Base-by-base conservation (phyloP, 2,888 invertebrate species). In the Lepidocyrtoides sp. region DNA sequence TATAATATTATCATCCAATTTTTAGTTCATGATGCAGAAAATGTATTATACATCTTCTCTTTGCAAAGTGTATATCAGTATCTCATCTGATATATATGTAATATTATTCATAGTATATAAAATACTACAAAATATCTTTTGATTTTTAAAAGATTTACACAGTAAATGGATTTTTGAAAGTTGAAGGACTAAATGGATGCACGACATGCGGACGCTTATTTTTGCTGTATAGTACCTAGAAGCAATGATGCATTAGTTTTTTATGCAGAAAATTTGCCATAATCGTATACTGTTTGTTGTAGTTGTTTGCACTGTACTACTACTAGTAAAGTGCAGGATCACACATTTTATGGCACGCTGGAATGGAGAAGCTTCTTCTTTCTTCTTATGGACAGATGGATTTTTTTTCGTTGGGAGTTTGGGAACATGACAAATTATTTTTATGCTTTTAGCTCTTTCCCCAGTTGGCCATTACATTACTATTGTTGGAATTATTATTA, bases 171-270 rank as follows among this genome's bases (percentile, higher is more conserved):
- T 41, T 72, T 72, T 72, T 72, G 44, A 72, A 72, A 72, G 72
- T 72, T 72, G 44, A 66, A 66, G 32, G 66, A 66, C 29, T 66
- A 72, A 66, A 32, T 66, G 66, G 66, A 69, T 69, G 69, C 36
- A 69, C 41, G 36, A 69, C n/a, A 69, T 10, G 36, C 29, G 41
- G 14, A 26, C 8, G 12, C 12, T 26, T 60, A 60, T n/a, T n/a
- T n/a, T n/a, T n/a, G n/a, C n/a, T n/a, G 10, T 48, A 60, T 10
- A 26, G 12, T 60, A 26, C 60, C 60, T 60, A 60, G 4, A 0
- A 26, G 60, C 23, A 60, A 60, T 60, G 60, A 60, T 60, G 60
- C 60, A 60, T 60, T 60, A 17, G 1, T 60, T 60, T 54, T 60
- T 60, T 60, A 60, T 60, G 60, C n/a, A 54, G 3, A 60, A 26